A percentile compares a stretch with the other conserved stretches of the same genome.
Evolutionary conservation across 2,797 vertebrate genomes (phyloP).

Genomic region (Tolypeutes matacus): DNA sequence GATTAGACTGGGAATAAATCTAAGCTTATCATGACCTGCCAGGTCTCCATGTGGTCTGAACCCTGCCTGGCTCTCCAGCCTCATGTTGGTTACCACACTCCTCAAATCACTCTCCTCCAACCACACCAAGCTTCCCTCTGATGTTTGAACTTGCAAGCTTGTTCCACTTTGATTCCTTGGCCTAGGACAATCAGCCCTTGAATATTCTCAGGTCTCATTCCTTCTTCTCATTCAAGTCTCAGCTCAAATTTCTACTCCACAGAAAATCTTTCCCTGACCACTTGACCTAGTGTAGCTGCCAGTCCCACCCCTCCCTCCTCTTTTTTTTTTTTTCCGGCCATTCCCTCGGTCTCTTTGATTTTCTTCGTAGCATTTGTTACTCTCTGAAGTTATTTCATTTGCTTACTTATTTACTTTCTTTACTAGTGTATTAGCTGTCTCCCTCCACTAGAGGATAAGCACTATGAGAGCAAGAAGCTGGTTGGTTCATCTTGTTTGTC

Average conservation of each 20-base stretch:
- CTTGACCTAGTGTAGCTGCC: background rate
- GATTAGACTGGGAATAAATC: conserved; percentile 9
- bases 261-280: background rate
- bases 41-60: background rate
- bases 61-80: background rate
- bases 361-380: background rate
- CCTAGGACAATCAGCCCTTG: background rate
- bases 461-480: background rate
- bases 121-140: background rate
- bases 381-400: background rate
- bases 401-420: background rate
- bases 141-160: background rate
- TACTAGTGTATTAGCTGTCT: background rate
- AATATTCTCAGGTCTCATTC: background rate
- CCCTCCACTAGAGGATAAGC: background rate
- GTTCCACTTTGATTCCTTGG: background rate
- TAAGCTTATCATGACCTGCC: background rate
- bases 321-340: background rate
- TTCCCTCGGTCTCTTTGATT: background rate
- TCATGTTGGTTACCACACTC: rapidly evolving
- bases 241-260: background rate
- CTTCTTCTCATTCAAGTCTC: background rate
- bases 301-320: rapidly evolving
- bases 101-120: background rate
- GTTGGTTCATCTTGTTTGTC: background rate